Evolutionary conservation across 2,113 vertebrate species (phyloP).

Genomic region (Trematocara unimaculatum): DNA sequence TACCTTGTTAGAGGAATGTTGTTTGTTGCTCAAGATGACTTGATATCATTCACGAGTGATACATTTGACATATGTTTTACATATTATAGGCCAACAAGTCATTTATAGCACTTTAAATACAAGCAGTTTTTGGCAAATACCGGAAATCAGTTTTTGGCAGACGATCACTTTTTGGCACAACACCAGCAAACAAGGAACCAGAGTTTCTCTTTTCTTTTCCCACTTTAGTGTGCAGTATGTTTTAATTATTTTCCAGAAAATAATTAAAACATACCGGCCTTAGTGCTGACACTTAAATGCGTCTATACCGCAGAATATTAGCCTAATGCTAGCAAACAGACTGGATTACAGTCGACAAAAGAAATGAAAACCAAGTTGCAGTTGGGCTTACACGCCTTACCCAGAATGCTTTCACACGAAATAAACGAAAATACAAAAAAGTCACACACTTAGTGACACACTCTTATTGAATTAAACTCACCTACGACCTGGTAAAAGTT

Average conservation of each 20-base stretch:
- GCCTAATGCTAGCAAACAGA: not conserved
- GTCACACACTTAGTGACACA: accelerated
- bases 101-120: not conserved
- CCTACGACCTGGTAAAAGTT: conserved; percentile 39
- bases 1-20: not conserved
- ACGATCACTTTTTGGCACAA: too few relatives aligned
- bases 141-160: too few relatives aligned
- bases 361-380: not conserved
- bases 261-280: not conserved
- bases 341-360: not conserved
- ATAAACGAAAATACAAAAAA: not conserved
- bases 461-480: not conserved
- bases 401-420: not conserved
- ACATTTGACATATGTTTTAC: not conserved
- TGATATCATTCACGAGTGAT: not conserved
- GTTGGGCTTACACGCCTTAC: not conserved
- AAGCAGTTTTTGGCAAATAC: not conserved
- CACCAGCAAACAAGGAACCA: not conserved
- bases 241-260: not conserved
- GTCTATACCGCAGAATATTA: not conserved
- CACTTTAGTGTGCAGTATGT: not conserved
- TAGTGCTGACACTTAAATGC: not conserved
- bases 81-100: not conserved
- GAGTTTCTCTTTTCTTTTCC: not conserved
- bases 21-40: not conserved